phyloP scores from a whole-genome alignment of 1,140 invertebrate genomes.

The Nylanderia fulva region DNA sequence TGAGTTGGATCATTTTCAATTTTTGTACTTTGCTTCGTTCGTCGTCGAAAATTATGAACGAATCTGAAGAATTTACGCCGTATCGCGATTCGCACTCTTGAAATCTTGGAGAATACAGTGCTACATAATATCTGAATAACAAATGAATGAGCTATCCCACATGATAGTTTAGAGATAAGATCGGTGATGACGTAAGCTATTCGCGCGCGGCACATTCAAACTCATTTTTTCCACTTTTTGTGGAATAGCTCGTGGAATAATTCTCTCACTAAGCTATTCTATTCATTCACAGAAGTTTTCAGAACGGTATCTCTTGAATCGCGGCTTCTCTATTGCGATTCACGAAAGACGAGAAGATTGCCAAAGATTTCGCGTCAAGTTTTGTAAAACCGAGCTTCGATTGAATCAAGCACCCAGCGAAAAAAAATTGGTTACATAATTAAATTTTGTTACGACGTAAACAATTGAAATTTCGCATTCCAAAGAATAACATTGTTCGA shows the following conservation, averaged over 20 bases:
- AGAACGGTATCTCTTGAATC: slow-evolving; percentile 27
- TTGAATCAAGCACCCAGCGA: not conserved
- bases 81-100: not conserved
- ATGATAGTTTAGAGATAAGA: slow-evolving; percentile 48
- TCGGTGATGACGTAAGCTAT: slow-evolving; percentile 35
- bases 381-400: slow-evolving; percentile 3
- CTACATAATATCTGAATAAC: slow-evolving; percentile 39
- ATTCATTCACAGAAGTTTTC: slow-evolving; percentile 36
- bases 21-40: not conserved
- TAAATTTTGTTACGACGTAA: not conserved
- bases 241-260: slow-evolving; percentile 8
- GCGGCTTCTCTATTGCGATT: slow-evolving; percentile 8
- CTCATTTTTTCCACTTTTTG: slow-evolving; percentile 36
- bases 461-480: not conserved
- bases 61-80: slow-evolving; percentile 24
- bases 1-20: not conserved
- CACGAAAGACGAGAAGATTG: not conserved
- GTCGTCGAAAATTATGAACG: slow-evolving; percentile 10
- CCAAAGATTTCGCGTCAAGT: not conserved
- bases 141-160: slow-evolving; percentile 52
- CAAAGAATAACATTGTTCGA: slow-evolving; percentile 32
- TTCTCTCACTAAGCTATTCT: slow-evolving; percentile 13
- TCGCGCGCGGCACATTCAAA: slow-evolving; percentile 31
- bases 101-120: not conserved
- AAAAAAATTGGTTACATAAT: not conserved